Evolutionary conservation across 2,888 invertebrate genomes (phyloP).

Genomic region (Ormyrus labotus): DNA sequence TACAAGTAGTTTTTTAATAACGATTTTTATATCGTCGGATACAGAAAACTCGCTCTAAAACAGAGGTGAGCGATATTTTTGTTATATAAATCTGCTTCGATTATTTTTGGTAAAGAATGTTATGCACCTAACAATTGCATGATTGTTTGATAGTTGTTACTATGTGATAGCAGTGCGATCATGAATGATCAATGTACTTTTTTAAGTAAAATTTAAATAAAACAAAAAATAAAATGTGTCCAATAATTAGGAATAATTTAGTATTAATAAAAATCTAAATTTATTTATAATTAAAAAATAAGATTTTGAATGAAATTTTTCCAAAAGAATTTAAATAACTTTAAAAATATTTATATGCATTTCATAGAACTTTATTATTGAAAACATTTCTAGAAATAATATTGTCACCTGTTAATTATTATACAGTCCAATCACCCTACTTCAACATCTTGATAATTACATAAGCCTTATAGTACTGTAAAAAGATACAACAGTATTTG

Average conservation of each 20-base stretch:
- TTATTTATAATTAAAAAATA: background rate
- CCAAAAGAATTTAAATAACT: constrained; percentile 22
- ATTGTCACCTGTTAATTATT: constrained; percentile 57
- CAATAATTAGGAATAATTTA: no score
- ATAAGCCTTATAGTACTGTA: constrained; percentile 8
- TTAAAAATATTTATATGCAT: constrained; percentile 45
- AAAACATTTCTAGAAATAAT: constrained; percentile 63
- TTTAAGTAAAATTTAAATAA: background rate
- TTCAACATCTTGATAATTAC: constrained; percentile 32
- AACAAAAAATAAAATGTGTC: background rate
- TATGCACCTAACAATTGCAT: background rate
- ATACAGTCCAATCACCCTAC: constrained; percentile 63
- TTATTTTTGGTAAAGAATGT: constrained; percentile 3
- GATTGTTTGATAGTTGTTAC: background rate
- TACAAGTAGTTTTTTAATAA: background rate
- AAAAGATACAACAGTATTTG: constrained; percentile 24
- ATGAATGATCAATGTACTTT: background rate
- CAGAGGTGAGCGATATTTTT: constrained; percentile 32
- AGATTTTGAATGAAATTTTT: constrained; percentile 4
- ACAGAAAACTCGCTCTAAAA: constrained; percentile 8
- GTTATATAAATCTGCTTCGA: constrained; percentile 7
- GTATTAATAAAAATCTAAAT: background rate
- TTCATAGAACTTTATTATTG: constrained; percentile 62
- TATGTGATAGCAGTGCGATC: background rate
- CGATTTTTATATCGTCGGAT: constrained; percentile 3